These are phyloP conservation scores for Darevskia mixta DNA, from an alignment of 2,797 vertebrate species.

Conservation along the genomic window DNA sequence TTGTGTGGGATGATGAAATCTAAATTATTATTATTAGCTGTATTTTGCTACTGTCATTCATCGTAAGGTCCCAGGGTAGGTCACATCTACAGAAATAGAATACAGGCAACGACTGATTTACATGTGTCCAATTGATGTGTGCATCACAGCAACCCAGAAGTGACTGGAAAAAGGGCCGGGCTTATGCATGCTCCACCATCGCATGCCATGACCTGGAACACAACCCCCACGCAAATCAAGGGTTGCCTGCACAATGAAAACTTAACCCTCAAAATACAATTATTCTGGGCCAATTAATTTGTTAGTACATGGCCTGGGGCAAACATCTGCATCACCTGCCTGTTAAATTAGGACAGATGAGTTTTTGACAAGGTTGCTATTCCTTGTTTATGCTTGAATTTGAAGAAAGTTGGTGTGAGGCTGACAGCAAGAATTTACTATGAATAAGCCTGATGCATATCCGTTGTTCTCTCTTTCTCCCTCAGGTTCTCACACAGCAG, in stretches of 20 bases:
- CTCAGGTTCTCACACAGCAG: constrained; percentile 85
- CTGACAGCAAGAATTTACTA: background rate
- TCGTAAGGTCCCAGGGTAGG: no score
- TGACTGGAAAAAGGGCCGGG: no score
- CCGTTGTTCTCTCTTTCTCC: background rate
- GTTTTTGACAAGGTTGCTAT: background rate
- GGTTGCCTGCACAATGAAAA: no score
- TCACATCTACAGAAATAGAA: no score
- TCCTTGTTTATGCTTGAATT: background rate
- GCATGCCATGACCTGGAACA: no score
- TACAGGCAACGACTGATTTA: no score
- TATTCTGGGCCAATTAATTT: background rate
- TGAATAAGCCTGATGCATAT: background rate
- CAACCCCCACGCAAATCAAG: no score
- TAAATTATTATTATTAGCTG: background rate
- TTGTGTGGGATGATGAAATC: background rate
- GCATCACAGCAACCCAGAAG: no score
- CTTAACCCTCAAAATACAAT: background rate
- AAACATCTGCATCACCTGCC: background rate
- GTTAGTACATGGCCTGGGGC: background rate
- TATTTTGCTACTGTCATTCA: no score
- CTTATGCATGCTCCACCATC: no score
- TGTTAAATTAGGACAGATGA: background rate
- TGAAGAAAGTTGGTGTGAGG: background rate
- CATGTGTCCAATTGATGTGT: no score